Evolutionary conservation across 2,113 vertebrate genomes (phyloP).

Genomic region (Polypterus bichir): DNA sequence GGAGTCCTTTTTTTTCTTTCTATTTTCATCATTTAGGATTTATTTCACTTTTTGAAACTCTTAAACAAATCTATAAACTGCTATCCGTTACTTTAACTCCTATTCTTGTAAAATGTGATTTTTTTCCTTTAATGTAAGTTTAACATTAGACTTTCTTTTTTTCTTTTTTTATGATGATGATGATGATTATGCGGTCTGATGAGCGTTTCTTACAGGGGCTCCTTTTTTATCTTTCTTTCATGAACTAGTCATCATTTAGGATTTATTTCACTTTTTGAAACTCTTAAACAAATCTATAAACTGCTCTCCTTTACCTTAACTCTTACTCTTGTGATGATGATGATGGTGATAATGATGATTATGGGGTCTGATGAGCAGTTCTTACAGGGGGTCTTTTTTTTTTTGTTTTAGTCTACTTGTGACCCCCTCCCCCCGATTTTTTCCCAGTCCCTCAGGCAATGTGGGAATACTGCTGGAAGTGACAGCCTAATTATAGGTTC

Average conservation of each 20-base stretch:
- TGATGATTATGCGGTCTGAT: too few relatives aligned
- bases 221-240: not conserved
- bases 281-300: too few relatives aligned
- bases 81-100: too few relatives aligned
- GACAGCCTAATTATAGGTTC: slow-evolving; percentile 64
- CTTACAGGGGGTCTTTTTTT: not conserved
- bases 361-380: too few relatives aligned
- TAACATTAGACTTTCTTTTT: slow-evolving; percentile 6
- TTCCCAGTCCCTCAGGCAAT: slow-evolving; percentile 37
- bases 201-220: too few relatives aligned
- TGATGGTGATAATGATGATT: not conserved
- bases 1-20: not conserved
- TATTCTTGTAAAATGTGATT: not conserved
- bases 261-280: not conserved
- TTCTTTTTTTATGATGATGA: slow-evolving; percentile 14
- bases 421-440: not conserved
- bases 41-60: too few relatives aligned
- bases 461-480: slow-evolving; percentile 52
- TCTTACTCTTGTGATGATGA: not conserved
- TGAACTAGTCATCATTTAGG: not conserved
- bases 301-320: too few relatives aligned
- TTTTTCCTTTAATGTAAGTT: slow-evolving; percentile 7
- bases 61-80: too few relatives aligned
- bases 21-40: not conserved
- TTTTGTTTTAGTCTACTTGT: not conserved